Evolutionary conservation across 2,888 invertebrate species (phyloP).

Genomic region (Drosophila merina): DNA sequence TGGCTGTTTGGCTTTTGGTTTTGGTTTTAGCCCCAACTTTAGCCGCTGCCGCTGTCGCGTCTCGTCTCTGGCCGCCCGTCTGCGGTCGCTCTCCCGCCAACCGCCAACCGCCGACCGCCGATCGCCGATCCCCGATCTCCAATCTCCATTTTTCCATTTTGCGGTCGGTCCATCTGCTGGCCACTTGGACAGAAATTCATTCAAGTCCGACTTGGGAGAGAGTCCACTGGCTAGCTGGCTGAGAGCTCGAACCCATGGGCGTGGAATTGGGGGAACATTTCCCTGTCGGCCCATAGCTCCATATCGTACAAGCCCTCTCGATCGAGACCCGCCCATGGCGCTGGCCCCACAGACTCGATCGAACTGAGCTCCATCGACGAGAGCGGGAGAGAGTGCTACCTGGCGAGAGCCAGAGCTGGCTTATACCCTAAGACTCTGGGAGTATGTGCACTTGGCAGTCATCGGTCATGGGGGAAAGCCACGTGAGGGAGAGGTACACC

Average conservation of each 20-base stretch:
- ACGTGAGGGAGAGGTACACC: no score
- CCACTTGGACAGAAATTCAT: slow-evolving; percentile 41
- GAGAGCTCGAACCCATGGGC: slow-evolving; percentile 17
- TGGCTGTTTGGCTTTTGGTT: slow-evolving; percentile 18
- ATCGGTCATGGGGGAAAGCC: neutral
- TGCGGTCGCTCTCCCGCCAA: neutral
- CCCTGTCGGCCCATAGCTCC: neutral
- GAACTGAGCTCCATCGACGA: slow-evolving; percentile 25
- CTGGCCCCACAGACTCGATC: slow-evolving; percentile 3
- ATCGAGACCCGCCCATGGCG: neutral
- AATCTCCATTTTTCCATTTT: slow-evolving; percentile 48
- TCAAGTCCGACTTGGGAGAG: slow-evolving; percentile 38
- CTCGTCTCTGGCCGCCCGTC: neutral
- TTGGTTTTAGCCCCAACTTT: slow-evolving; percentile 13
- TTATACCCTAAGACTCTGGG: neutral
- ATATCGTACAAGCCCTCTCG: neutral
- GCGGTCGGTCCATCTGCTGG: slow-evolving; percentile 72
- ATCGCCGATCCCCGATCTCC: slow-evolving; percentile 17
- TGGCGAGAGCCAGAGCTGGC: slow-evolving; percentile 13
- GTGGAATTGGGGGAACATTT: neutral
- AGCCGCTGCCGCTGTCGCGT: slow-evolving; percentile 27
- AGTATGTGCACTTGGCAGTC: neutral
- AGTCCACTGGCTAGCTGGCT: neutral
- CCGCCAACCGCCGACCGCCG: slow-evolving; percentile 23
- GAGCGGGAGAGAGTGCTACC: slow-evolving; percentile 1